Conservation (phyloP, 1,140 invertebrate species). For the Panonychus citri region DNA sequence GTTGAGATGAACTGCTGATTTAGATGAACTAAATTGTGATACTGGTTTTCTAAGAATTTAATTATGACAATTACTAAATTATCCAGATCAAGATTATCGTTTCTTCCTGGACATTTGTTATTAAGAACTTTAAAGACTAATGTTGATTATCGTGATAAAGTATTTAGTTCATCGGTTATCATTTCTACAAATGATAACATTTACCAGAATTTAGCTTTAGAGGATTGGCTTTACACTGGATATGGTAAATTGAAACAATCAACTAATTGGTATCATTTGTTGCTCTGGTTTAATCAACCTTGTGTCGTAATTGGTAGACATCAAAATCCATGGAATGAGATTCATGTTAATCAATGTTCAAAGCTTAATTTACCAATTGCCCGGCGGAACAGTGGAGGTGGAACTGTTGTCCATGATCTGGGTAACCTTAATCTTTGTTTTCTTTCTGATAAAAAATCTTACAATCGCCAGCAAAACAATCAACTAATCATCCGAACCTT, state of each 20-base stretch:
- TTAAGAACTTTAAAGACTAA: too few relatives aligned
- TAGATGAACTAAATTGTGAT: too few relatives aligned
- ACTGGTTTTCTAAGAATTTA: too few relatives aligned
- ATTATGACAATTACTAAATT: too few relatives aligned
- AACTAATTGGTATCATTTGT: slow-evolving; percentile 29
- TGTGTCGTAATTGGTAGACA: slow-evolving; percentile 84
- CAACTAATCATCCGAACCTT: slow-evolving; percentile 54
- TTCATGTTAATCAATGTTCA: slow-evolving; percentile 38
- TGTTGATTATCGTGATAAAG: too few relatives aligned
- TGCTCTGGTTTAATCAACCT: slow-evolving; percentile 75
- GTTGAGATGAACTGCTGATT: too few relatives aligned
- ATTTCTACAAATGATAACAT: slow-evolving; percentile 34
- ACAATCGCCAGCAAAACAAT: slow-evolving; percentile 59
- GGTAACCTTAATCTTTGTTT: slow-evolving; percentile 83
- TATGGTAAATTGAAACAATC: slow-evolving; percentile 34
- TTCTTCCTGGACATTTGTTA: too few relatives aligned
- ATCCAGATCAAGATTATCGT: too few relatives aligned
- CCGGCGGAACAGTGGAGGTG: slow-evolving; percentile 79
- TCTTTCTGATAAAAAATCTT: slow-evolving; percentile 47
- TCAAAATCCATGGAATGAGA: slow-evolving; percentile 88
- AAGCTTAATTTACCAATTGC: slow-evolving; percentile 32
- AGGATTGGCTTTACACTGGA: slow-evolving; percentile 79
- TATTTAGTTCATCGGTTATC: not conserved
- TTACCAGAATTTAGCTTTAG: slow-evolving; percentile 68
- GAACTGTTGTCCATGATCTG: slow-evolving; percentile 79